Conservation (phyloP, 2,797 vertebrate genomes). For the Bradypodion ventrale region DNA sequence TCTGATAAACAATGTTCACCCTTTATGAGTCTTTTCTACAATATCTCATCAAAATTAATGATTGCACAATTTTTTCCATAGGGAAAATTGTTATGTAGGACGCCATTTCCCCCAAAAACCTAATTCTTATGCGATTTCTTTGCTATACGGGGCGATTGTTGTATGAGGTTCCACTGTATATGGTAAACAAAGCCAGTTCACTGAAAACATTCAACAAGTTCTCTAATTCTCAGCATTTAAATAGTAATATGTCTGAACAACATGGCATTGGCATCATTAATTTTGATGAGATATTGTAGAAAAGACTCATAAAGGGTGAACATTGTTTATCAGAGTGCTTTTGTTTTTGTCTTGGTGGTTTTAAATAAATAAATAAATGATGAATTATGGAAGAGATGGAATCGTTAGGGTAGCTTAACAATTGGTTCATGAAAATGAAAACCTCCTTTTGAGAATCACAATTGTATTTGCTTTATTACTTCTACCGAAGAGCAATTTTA, state of each 20-base stretch:
- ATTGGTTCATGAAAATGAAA: conserved; percentile 20
- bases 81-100: too few species aligned
- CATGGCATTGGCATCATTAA: neutral
- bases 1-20: neutral
- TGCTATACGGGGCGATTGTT: too few species aligned
- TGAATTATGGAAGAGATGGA: conserved; percentile 17
- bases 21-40: conserved; percentile 15
- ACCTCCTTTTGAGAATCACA: conserved; percentile 32
- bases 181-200: too few species aligned
- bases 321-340: neutral
- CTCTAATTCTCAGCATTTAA: conserved; percentile 4
- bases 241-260: neutral
- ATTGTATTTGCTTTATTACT: conserved; percentile 37
- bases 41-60: conserved; percentile 5
- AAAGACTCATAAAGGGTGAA: conserved; percentile 18
- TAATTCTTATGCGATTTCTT: too few species aligned
- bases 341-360: neutral
- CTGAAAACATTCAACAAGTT: neutral
- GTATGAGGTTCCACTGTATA: too few species aligned
- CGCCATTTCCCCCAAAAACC: too few species aligned
- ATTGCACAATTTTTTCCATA: too few species aligned
- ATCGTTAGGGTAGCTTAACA: neutral
- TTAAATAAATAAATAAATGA: neutral
- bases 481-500: conserved; percentile 18
- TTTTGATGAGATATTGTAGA: conserved; percentile 7